Conservation (phyloP, 2,113 vertebrate species). For the Scomber colias region DNA sequence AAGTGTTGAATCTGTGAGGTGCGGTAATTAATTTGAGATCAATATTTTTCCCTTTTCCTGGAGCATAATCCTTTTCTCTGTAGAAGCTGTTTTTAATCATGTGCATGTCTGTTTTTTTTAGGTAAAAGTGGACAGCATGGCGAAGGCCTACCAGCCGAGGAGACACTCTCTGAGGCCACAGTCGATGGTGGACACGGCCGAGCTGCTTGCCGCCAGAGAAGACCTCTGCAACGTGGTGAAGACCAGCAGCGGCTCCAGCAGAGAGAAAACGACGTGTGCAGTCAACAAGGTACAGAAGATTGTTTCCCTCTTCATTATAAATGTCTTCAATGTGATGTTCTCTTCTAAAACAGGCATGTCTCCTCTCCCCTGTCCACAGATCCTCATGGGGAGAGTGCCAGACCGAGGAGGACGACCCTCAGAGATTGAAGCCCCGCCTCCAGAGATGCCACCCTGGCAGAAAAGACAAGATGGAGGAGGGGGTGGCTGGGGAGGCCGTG, state of each 20-base stretch:
- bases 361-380: constrained; percentile 74
- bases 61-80: too few relatives aligned
- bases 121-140: constrained; percentile 93
- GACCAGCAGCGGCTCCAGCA: constrained; percentile 92
- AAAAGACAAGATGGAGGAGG: constrained; percentile 91
- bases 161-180: constrained; percentile 87
- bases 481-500: constrained; percentile 35
- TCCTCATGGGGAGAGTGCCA: constrained; percentile 96
- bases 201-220: constrained; percentile 93
- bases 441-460: constrained; percentile 96
- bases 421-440: constrained; percentile 92
- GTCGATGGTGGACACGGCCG: constrained; percentile 86
- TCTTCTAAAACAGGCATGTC: not conserved
- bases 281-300: constrained; percentile 90
- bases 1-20: too few relatives aligned
- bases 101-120: constrained; percentile 60
- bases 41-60: not conserved
- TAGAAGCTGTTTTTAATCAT: not conserved
- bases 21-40: not conserved
- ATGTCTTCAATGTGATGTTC: rapidly evolving
- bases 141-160: constrained; percentile 92
- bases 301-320: rapidly evolving
- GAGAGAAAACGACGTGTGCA: constrained; percentile 90
- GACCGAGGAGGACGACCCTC: constrained; percentile 94
- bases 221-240: constrained; percentile 93